Evolutionary conservation across 1,140 invertebrate genomes (phyloP).

Genomic region (Oscheius sp.): DNA sequence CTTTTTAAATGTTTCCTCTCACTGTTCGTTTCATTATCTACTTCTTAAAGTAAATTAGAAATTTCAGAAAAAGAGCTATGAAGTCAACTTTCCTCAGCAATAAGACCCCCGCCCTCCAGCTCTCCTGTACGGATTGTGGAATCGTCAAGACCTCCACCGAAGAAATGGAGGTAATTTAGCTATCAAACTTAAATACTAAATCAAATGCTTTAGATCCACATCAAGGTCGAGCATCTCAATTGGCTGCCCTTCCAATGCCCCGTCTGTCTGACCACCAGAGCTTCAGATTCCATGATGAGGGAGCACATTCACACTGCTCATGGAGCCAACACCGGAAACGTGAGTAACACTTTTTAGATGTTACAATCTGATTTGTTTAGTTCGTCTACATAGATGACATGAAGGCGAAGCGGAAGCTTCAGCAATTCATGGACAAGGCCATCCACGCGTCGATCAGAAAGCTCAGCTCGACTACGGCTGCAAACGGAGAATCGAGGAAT

Average conservation of each 20-base stretch:
- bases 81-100: too few species aligned
- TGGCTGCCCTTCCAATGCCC: constrained; percentile 60
- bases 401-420: constrained; percentile 27
- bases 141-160: constrained; percentile 28
- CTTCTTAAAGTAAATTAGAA: too few species aligned
- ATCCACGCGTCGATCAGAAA: too few species aligned
- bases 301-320: constrained; percentile 57
- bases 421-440: constrained; percentile 22
- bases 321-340: constrained; percentile 46
- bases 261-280: constrained; percentile 44
- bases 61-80: too few species aligned
- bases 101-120: too few species aligned
- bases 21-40: too few species aligned
- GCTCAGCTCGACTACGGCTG: too few species aligned
- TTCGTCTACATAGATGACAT: constrained; percentile 38
- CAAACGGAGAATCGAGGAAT: too few species aligned
- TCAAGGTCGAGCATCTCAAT: constrained; percentile 58
- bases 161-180: constrained; percentile 29
- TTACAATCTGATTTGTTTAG: constrained; percentile 19
- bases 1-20: too few species aligned
- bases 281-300: constrained; percentile 54
- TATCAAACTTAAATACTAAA: neutral
- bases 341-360: constrained; percentile 8
- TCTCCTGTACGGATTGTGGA: constrained; percentile 38
- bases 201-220: constrained; percentile 40